These are phyloP conservation scores for Drosophila littoralis DNA, from an alignment of 1,140 invertebrate genomes.

Conservation along the genomic window DNA sequence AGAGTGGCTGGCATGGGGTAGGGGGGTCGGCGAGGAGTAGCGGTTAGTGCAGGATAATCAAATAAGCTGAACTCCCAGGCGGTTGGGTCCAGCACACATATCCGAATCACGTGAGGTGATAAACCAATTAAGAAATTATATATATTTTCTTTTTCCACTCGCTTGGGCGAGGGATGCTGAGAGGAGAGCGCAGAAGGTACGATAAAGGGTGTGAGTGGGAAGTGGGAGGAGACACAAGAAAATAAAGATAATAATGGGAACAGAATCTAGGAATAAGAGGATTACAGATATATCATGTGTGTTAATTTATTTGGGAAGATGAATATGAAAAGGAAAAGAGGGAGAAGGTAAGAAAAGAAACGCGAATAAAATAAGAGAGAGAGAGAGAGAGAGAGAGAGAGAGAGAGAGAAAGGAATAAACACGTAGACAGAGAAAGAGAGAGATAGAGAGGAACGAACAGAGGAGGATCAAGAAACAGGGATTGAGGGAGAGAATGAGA, in stretches of 20 bases:
- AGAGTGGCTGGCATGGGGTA: too few species aligned
- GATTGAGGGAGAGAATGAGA: neutral
- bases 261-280: too few species aligned
- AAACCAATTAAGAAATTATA: slow-evolving; percentile 34
- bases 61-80: slow-evolving; percentile 7
- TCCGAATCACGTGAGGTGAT: slow-evolving; percentile 1
- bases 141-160: neutral
- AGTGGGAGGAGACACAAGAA: too few species aligned
- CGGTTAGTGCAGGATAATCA: neutral
- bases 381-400: neutral
- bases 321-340: too few species aligned
- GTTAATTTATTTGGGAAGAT: too few species aligned
- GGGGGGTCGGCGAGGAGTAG: too few species aligned
- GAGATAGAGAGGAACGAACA: neutral
- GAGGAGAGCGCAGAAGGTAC: too few species aligned
- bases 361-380: neutral
- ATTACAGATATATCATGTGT: too few species aligned
- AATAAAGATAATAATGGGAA: too few species aligned
- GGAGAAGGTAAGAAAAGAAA: neutral
- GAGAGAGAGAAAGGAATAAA: neutral
- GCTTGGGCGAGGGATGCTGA: neutral
- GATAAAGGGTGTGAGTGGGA: too few species aligned
- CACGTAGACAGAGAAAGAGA: neutral
- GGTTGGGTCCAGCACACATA: slow-evolving; percentile 2
- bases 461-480: neutral